phyloP scores from a whole-genome alignment of 2,797 vertebrate species.

The Melanogrammus aeglefinus region DNA sequence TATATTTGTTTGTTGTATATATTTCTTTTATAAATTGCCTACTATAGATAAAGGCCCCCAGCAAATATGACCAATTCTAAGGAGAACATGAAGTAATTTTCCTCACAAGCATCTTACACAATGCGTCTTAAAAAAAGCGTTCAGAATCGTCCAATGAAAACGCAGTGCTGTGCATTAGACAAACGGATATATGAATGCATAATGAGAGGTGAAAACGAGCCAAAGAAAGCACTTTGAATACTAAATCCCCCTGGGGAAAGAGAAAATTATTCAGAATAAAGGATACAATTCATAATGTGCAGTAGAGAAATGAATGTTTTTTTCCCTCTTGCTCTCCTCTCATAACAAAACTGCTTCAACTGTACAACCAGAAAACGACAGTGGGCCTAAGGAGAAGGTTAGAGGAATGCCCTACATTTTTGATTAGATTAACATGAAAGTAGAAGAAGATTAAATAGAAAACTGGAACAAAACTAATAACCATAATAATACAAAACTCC shows the following conservation, averaged over 20 bases:
- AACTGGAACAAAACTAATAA: background rate
- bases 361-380: slow-evolving; percentile 43
- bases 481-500: background rate
- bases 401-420: background rate
- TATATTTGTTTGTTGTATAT: background rate
- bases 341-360: slow-evolving; percentile 51
- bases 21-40: background rate
- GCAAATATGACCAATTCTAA: slow-evolving; percentile 27
- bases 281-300: slow-evolving; percentile 60
- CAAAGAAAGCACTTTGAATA: slow-evolving; percentile 59
- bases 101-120: slow-evolving; percentile 40
- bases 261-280: slow-evolving; percentile 63
- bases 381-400: slow-evolving; percentile 25
- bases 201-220: slow-evolving; percentile 67
- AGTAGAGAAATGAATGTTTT: slow-evolving; percentile 45
- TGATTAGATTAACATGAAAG: slow-evolving; percentile 1
- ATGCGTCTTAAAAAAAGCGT: slow-evolving; percentile 38
- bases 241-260: slow-evolving; percentile 56
- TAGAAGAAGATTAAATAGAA: background rate
- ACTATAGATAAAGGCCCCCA: slow-evolving; percentile 3
- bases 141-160: slow-evolving; percentile 55
- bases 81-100: slow-evolving; percentile 27
- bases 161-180: slow-evolving; percentile 57
- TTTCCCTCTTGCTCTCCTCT: slow-evolving; percentile 28
- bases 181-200: slow-evolving; percentile 68